These are phyloP conservation scores for Cryptotermes secundus DNA, from an alignment of 1,140 invertebrate species.

Conservation along the genomic window DNA sequence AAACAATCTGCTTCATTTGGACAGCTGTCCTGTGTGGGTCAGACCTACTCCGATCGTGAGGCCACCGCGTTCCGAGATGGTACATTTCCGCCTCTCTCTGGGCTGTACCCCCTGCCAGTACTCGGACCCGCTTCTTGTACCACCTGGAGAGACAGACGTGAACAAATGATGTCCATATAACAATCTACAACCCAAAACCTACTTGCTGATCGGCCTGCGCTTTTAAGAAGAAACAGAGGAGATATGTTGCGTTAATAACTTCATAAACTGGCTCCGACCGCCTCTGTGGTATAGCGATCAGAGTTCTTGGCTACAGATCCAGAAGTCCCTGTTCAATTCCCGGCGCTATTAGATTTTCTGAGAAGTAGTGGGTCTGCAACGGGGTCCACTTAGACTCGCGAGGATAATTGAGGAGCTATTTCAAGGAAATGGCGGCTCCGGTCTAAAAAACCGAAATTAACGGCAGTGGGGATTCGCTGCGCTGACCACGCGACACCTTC, in stretches of 20 bases:
- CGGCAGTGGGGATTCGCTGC: no score
- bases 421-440: no score
- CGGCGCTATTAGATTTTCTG: no score
- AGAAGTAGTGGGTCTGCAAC: no score
- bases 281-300: no score
- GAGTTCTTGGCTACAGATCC: no score
- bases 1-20: not conserved
- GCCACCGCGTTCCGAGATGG: not conserved
- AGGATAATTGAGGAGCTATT: no score
- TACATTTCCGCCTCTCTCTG: not conserved
- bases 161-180: constrained; percentile 10
- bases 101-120: not conserved
- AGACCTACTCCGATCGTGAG: not conserved
- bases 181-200: not conserved
- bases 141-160: not conserved
- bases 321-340: no score
- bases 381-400: no score
- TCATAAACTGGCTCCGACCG: no score
- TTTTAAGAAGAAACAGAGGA: not conserved
- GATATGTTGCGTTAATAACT: not conserved
- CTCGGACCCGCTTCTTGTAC: not conserved
- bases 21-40: not conserved
- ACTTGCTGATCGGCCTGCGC: not conserved
- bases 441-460: no score
- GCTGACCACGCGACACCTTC: no score